Percentiles rank a stretch among this genome's conserved stretches.
phyloP scores from a whole-genome alignment of 1,140 invertebrate genomes.

The Sitobion miscanthi region DNA sequence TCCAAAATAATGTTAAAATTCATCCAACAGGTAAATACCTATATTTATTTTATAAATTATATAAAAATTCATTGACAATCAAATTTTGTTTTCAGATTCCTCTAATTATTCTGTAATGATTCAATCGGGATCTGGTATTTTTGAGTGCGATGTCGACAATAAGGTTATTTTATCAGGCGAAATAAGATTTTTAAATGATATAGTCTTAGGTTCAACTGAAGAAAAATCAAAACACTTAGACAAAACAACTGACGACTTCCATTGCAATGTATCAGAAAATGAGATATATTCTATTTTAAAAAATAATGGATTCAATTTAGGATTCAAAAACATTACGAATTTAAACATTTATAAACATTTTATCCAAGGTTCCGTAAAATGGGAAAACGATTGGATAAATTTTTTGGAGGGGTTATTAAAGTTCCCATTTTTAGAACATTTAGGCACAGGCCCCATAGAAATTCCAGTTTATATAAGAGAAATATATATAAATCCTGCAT shows the following conservation, averaged over 20 bases:
- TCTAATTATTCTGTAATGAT: neutral
- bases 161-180: neutral
- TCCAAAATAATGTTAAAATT: neutral
- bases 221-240: neutral
- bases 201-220: too few relatives aligned
- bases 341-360: neutral
- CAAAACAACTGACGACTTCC: neutral
- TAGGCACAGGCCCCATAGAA: neutral
- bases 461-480: neutral
- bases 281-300: conserved; percentile 22
- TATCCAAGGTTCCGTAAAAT: neutral
- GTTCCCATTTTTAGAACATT: conserved; percentile 6
- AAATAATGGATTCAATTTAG: neutral
- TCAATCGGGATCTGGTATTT: conserved; percentile 17
- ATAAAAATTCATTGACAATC: neutral
- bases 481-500: neutral
- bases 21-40: neutral
- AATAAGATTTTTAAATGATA: neutral
- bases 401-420: conserved; percentile 32
- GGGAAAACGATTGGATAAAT: conserved; percentile 29
- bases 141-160: neutral
- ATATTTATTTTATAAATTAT: neutral
- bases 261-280: neutral
- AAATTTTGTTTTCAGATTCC: neutral
- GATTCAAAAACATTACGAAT: neutral